A percentile compares a stretch with the other conserved stretches of the same genome.
phyloP scores from a whole-genome alignment of 2,888 invertebrate species.

The Trissoscelio sp. region DNA sequence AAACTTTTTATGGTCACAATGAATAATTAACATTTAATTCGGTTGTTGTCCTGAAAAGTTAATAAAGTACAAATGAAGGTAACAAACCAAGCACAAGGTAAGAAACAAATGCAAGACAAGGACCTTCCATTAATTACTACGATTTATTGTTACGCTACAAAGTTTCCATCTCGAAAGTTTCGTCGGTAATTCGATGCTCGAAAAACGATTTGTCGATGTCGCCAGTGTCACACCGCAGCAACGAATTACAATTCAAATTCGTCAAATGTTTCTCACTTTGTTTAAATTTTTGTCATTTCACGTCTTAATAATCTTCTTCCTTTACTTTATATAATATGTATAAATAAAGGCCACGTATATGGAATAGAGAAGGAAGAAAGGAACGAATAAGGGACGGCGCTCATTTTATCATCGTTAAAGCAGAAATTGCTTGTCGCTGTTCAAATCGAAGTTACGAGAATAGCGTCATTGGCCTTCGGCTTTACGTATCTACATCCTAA shows the following conservation, averaged over 20 bases:
- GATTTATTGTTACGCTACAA: constrained; percentile 80
- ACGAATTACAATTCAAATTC: constrained; percentile 65
- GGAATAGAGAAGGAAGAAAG: constrained; percentile 66
- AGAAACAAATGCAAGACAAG: constrained; percentile 55
- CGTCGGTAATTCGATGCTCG: constrained; percentile 68
- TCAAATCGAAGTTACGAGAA: constrained; percentile 47
- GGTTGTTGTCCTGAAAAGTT: no score
- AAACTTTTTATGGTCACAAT: no score
- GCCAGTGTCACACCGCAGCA: constrained; percentile 68
- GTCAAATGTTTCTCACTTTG: constrained; percentile 53
- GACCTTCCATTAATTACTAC: constrained; percentile 76
- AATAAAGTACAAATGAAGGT: no score
- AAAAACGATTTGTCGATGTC: constrained; percentile 69
- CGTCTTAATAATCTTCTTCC: constrained; percentile 54
- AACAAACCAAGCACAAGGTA: no score
- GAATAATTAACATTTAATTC: no score
- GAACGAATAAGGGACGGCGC: constrained; percentile 61
- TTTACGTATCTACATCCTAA: constrained; percentile 60
- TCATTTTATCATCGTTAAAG: constrained; percentile 45
- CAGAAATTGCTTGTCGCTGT: constrained; percentile 42
- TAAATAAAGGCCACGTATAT: constrained; percentile 67
- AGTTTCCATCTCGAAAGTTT: constrained; percentile 71
- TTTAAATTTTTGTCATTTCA: constrained; percentile 29
- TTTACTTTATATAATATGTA: constrained; percentile 53
- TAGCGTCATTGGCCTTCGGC: constrained; percentile 66